These are phyloP conservation scores for Brachionus calyciflorus DNA, from an alignment of 1,140 invertebrate genomes.

Conservation along the genomic window DNA sequence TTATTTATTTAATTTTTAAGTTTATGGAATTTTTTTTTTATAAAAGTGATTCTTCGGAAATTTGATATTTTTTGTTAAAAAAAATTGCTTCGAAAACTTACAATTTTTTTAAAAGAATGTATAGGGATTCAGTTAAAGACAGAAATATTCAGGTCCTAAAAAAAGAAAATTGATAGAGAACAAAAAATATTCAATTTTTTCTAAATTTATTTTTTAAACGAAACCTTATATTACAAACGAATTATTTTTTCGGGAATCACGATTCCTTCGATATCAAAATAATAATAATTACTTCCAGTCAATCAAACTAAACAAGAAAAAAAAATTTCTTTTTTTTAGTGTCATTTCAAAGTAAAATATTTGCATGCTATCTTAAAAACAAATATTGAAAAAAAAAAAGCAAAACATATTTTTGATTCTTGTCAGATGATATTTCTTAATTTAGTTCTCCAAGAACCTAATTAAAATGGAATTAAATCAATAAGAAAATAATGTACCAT, in stretches of 20 bases:
- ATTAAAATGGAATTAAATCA: constrained; percentile 40
- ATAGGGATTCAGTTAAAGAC: constrained; percentile 26
- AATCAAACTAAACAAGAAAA: not conserved
- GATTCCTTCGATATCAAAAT: too few species aligned
- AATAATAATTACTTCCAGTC: constrained; percentile 26
- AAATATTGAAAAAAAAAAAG: too few species aligned
- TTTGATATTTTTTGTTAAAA: not conserved
- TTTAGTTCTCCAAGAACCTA: constrained; percentile 19
- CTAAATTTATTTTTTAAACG: not conserved
- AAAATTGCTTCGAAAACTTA: too few species aligned
- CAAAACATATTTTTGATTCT: too few species aligned
- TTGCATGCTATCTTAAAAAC: not conserved
- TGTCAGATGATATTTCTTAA: constrained; percentile 39
- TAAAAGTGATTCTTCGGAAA: not conserved
- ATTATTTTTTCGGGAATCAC: not conserved
- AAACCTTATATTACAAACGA: not conserved
- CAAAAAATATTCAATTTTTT: too few species aligned
- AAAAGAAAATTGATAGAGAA: not conserved
- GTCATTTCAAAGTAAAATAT: constrained; percentile 1
- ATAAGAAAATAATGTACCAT: too few species aligned
- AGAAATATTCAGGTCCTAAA: not conserved
- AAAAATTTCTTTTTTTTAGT: not conserved
- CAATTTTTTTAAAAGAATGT: not conserved
- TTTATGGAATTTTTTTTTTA: too few species aligned
- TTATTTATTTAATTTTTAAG: too few species aligned